A percentile compares a stretch with the other conserved stretches of the same genome.
Evolutionary conservation across 2,113 vertebrate genomes (phyloP).

Genomic region (Xiphophorus maculatus): DNA sequence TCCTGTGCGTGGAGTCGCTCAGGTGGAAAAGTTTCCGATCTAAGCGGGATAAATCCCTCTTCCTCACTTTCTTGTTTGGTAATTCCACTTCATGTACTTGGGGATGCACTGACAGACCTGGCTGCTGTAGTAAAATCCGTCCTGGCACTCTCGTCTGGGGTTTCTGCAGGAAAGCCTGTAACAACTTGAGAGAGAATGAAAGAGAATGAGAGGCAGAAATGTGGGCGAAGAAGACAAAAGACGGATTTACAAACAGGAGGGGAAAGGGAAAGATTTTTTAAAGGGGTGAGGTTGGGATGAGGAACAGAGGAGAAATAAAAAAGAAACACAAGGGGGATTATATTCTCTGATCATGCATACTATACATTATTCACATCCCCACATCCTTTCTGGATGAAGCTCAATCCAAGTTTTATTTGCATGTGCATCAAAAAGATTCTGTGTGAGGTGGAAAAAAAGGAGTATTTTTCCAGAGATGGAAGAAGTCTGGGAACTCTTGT

Average conservation of each 20-base stretch:
- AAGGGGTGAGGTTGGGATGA: slow-evolving; percentile 25
- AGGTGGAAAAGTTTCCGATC: background rate
- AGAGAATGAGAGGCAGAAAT: background rate
- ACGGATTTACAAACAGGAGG: background rate
- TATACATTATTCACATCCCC: slow-evolving; percentile 41
- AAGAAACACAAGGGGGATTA: slow-evolving; percentile 19
- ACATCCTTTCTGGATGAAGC: slow-evolving; percentile 54
- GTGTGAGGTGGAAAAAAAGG: slow-evolving; percentile 16
- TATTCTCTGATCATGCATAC: slow-evolving; percentile 29
- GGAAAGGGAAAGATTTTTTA: slow-evolving; percentile 11
- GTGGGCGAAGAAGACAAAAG: background rate
- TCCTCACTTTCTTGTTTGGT: background rate
- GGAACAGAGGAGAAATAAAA: slow-evolving; percentile 24
- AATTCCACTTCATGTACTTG: slow-evolving; percentile 76
- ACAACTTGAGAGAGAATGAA: slow-evolving; percentile 56
- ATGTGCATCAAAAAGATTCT: slow-evolving; percentile 41
- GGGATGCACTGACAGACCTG: slow-evolving; percentile 79
- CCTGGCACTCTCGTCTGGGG: slow-evolving; percentile 53
- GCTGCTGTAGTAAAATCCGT: slow-evolving; percentile 72
- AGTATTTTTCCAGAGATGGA: slow-evolving; percentile 7
- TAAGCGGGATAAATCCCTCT: background rate
- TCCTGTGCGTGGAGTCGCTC: background rate
- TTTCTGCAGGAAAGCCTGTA: slow-evolving; percentile 77
- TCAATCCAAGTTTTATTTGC: slow-evolving; percentile 47
- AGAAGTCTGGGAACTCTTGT: slow-evolving; percentile 29